Percentiles rank a stretch among this genome's conserved stretches.
Conservation (phyloP, 2,888 invertebrate species). For the Sclerodermus sp. region DNA sequence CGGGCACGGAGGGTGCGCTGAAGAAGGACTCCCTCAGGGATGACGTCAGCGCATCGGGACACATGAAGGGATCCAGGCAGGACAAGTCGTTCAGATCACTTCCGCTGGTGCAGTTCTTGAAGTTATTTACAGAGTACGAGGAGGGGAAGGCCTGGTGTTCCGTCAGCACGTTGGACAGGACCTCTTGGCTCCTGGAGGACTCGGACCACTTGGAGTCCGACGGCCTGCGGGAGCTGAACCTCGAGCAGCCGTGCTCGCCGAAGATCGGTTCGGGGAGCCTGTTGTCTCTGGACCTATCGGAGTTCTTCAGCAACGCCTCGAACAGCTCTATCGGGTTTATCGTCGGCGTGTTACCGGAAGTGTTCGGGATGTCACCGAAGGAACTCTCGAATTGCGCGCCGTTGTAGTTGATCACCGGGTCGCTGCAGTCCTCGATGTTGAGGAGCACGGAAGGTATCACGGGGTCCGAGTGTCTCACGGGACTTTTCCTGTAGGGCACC, state of each 20-base stretch:
- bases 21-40: slow-evolving; percentile 50
- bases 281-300: slow-evolving; percentile 23
- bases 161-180: slow-evolving; percentile 36
- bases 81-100: slow-evolving; percentile 49
- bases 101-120: slow-evolving; percentile 45
- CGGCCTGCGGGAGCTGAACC: slow-evolving; percentile 48
- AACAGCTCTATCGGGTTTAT: slow-evolving; percentile 33
- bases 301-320: slow-evolving; percentile 32
- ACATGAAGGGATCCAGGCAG: slow-evolving; percentile 48
- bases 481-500: slow-evolving; percentile 22
- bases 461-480: slow-evolving; percentile 42
- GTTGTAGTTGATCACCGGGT: slow-evolving; percentile 1
- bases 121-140: slow-evolving; percentile 51
- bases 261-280: slow-evolving; percentile 40
- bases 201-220: slow-evolving; percentile 53
- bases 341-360: background rate
- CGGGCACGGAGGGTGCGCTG: slow-evolving; percentile 44
- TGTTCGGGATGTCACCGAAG: no score
- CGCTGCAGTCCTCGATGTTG: slow-evolving; percentile 43
- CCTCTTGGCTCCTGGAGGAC: slow-evolving; percentile 50
- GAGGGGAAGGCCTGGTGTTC: slow-evolving; percentile 42
- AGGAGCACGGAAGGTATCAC: slow-evolving; percentile 44
- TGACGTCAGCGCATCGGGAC: slow-evolving; percentile 47
- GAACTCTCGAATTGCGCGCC: background rate
- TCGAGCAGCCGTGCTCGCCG: slow-evolving; percentile 46